Percentiles rank a stretch among this genome's conserved stretches.
Conservation (phyloP, 2,113 vertebrate species). For the Macrotis lagotis region DNA sequence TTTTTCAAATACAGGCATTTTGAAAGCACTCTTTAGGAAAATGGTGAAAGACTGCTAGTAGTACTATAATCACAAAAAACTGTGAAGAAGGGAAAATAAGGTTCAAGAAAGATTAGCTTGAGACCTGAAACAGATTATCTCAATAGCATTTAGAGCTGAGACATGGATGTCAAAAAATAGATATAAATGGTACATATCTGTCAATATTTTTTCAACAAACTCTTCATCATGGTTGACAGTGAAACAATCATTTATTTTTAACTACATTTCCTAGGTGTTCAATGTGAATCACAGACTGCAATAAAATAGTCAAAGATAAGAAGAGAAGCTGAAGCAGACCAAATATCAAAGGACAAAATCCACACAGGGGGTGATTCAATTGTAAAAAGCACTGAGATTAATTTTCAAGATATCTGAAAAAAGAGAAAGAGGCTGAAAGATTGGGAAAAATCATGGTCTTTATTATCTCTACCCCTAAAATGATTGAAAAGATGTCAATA, state of each 20-base stretch:
- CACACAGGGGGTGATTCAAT: neutral
- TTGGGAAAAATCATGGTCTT: neutral
- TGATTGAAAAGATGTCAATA: neutral
- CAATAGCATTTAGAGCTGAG: neutral
- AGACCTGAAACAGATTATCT: neutral
- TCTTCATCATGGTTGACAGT: neutral
- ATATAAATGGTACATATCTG: neutral
- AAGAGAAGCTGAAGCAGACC: neutral
- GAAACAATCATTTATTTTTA: neutral
- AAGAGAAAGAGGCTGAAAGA: neutral
- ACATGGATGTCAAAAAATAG: neutral
- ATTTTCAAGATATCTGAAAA: neutral
- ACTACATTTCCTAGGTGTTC: neutral
- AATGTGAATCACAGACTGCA: neutral
- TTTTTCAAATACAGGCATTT: neutral
- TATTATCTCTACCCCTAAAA: neutral
- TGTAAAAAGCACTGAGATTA: neutral
- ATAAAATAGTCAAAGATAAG: neutral
- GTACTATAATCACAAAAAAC: neutral
- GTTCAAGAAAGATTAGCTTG: neutral
- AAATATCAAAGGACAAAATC: neutral
- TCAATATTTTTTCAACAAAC: neutral
- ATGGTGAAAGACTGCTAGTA: neutral
- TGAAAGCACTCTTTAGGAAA: neutral
- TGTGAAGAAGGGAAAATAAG: neutral